Evolutionary conservation across 2,113 vertebrate species (phyloP).

Genomic region (Strigops habroptila): DNA sequence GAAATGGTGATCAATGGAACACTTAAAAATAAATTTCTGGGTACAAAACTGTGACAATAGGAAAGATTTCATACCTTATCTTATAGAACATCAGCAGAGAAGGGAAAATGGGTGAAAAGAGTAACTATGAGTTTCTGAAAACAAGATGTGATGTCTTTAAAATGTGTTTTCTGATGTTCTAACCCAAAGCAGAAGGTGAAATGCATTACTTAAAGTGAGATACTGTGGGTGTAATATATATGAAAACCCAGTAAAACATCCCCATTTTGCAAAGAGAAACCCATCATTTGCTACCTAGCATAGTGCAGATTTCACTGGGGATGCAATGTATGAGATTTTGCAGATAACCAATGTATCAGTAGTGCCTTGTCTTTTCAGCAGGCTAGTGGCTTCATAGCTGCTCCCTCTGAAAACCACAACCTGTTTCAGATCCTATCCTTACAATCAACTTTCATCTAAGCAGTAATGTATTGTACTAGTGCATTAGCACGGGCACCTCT

Average conservation of each 20-base stretch:
- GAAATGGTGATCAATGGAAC: conserved; percentile 50
- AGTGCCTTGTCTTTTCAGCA: neutral
- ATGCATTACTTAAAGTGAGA: neutral
- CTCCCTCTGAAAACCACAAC: neutral
- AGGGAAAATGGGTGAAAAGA: neutral
- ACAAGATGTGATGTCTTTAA: neutral
- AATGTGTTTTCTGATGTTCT: neutral
- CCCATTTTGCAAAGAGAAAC: neutral
- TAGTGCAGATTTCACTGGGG: neutral
- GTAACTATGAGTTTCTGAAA: neutral
- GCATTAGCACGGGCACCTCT: neutral
- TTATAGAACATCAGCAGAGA: neutral
- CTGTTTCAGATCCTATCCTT: neutral
- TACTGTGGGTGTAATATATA: neutral
- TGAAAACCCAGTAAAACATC: neutral
- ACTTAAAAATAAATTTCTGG: conserved; percentile 31
- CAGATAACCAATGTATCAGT: neutral
- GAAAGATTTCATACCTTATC: conserved; percentile 28
- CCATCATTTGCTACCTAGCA: neutral
- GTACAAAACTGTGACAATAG: conserved; percentile 17
- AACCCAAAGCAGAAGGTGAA: neutral
- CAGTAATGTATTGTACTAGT: neutral
- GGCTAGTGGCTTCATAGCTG: neutral
- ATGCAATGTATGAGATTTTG: neutral
- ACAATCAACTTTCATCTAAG: neutral